Conservation (phyloP, 1,140 invertebrate genomes). For the Drosophila subobscura region DNA sequence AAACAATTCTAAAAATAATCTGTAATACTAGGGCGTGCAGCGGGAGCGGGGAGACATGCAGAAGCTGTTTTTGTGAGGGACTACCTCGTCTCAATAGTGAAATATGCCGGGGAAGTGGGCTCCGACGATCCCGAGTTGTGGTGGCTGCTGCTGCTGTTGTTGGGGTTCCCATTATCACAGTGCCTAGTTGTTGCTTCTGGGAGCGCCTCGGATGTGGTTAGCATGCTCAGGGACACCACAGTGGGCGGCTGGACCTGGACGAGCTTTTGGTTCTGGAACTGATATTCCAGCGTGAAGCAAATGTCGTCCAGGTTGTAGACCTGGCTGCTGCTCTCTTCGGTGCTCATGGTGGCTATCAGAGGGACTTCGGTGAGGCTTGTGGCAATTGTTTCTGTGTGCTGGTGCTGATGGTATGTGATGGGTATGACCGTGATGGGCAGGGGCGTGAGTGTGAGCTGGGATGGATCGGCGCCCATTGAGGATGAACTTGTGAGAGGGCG, state of each 20-base stretch:
- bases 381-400: conserved; percentile 25
- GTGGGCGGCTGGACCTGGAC: conserved; percentile 79
- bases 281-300: conserved; percentile 79
- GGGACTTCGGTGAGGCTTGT: conserved; percentile 29
- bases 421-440: conserved; percentile 53
- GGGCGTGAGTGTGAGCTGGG: conserved; percentile 18
- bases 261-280: conserved; percentile 76
- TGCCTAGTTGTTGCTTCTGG: background rate
- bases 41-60: conserved; percentile 6
- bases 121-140: conserved; percentile 35
- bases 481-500: conserved; percentile 37
- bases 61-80: background rate
- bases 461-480: conserved; percentile 22
- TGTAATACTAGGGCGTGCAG: conserved; percentile 18
- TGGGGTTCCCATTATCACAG: conserved; percentile 17
- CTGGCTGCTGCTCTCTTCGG: conserved; percentile 22
- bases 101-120: conserved; percentile 58
- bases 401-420: conserved; percentile 41
- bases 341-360: conserved; percentile 44
- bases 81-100: conserved; percentile 74
- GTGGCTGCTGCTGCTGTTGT: conserved; percentile 23
- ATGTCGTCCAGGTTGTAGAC: conserved; percentile 72
- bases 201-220: conserved; percentile 7
- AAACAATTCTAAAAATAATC: conserved; percentile 19
- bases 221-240: conserved; percentile 66